Base-by-base conservation (phyloP, 2,797 vertebrate species). In the Cirrhinus molitorella region DNA sequence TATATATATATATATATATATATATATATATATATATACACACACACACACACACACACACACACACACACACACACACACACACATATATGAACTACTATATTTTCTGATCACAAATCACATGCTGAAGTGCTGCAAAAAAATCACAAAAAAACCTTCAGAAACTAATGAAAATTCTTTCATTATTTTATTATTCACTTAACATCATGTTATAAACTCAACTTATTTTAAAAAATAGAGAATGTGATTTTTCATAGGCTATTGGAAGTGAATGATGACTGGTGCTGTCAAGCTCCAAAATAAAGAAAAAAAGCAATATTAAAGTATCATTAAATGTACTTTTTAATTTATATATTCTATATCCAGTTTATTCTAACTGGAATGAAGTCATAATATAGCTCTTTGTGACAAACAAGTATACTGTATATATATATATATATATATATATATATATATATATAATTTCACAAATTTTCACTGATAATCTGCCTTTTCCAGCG, bases 31-130 rank as follows among this genome's bases (percentile, higher is more conserved):
- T 17, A 49, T 14, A 49, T n/a, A n/a, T n/a, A n/a, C n/a, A n/a
- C n/a, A n/a, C n/a, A n/a, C n/a, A n/a, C n/a, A n/a, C n/a, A n/a
- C n/a, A n/a, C n/a, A n/a, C n/a, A n/a, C n/a, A n/a, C n/a, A n/a
- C n/a, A n/a, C n/a, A n/a, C n/a, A n/a, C n/a, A n/a, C n/a, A n/a
- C n/a, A n/a, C n/a, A n/a, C n/a, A n/a, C n/a, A n/a, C n/a, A n/a
- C n/a, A n/a, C 14, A 51, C 14, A 49, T 4, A 51, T 17, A 51
- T 37, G 70, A 28, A 59, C 67, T 47, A 66, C n/a, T 74, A 57
- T 79, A 74, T 65, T 25, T 65, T n/a, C n/a, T 55, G 63, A 43
- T 70, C 70, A 19, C 13, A 40, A 40, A 40, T 63, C 71, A 59
- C 23, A 25, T 59, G 21, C 7, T 72, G 51, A 5, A 57, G 19